Evolutionary conservation across 2,888 invertebrate species (phyloP), one percentile per base, ranked within the genome.

Genomic region (Eupithecia subumbrata): DNA sequence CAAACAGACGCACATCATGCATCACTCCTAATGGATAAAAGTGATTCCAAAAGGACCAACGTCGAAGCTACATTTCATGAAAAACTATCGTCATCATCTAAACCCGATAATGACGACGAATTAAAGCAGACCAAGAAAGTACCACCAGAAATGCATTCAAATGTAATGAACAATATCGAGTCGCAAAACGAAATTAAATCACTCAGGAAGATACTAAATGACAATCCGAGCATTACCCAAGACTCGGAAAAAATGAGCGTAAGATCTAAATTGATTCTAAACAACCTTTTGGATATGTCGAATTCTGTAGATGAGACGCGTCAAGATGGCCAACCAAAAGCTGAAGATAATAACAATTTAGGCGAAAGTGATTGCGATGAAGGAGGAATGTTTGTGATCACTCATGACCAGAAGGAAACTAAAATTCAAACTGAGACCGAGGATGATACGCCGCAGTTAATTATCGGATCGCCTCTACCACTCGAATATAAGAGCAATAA

Each of bases 221-320:
- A 60, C 12, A 22, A 25, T 4, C 12, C 1, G 12, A 40, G 8
- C 11, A 2, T n/a, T 37, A 22, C 1, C 40, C 37, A 34, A 22
- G 43, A 11, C 2, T 40, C 68, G n/a, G 68, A 43, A 45, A 68
- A 68, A 4, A 22, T 11, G 11, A 40, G 18, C 16, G 14, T 22
- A 22, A 22, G 2, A 22, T 70, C 70, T 1, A 74, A 84, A n/a
- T 86, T 88, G 1, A 82, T 89, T 22, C 77, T 91, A 0, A 81
- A 86, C 73, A 84, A 88, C 68, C 84, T 92, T 25, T 81, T 91
- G 14, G 88, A 91, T 73, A 90, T 90, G 91, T 89, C 91, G 0
- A 76, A 75, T 3, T 81, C 77, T 4, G 11, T 71, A 18, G 76
- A 71, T 25, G 71, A 76, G 7, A 73, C 73, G 25, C 43, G 34